Evolutionary conservation across 1,140 invertebrate species (phyloP), one percentile per base, ranked within the genome.

Genomic region (Homarus americanus): DNA sequence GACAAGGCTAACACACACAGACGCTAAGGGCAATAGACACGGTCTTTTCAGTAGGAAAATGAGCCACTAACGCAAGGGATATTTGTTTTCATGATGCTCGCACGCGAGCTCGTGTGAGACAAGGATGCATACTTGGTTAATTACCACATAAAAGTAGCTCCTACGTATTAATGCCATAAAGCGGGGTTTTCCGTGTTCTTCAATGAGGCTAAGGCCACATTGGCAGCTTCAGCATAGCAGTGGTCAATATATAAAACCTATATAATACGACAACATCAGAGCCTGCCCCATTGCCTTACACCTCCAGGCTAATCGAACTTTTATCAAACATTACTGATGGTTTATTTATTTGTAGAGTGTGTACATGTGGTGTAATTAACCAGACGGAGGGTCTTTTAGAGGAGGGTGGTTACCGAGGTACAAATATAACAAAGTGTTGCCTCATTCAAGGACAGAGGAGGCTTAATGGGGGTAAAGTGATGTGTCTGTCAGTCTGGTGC

Each of bases 161-260:
- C 53, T 58, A 58, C 12, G 12, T 58, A 58, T 15, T 15, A 20
- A 24, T 24, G 20, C 53, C 53, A 24, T 58, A 58, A 24, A 58
- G 53, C 24, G 24, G 53, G 17, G 53, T 58, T 58, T 58, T 58
- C 17, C 53, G 53, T 58, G 53, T 20, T 4, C 17, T 15, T 49
- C 9, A 10, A 24, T 58, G 53, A 2, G n/a, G 41, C 41, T 32
- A 80, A 80, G 78, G 41, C 41, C 44, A 34, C 28, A 9, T 1
- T 49, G 49, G 78, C 41, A 5, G 44, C n/a, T 28, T n/a, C 36
- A 40, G 41, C 53, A 32, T 1, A 53, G 41, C 24, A 53, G 36
- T 80, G 53, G 78, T 80, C n/a, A 80, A 80, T 80, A 32, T 80
- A 53, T 80, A 80, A 49, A 53, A n/a, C 41, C 53, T 80, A 34